Evolutionary conservation across 2,113 vertebrate genomes (phyloP).

Genomic region (Triplophysa dalaica): DNA sequence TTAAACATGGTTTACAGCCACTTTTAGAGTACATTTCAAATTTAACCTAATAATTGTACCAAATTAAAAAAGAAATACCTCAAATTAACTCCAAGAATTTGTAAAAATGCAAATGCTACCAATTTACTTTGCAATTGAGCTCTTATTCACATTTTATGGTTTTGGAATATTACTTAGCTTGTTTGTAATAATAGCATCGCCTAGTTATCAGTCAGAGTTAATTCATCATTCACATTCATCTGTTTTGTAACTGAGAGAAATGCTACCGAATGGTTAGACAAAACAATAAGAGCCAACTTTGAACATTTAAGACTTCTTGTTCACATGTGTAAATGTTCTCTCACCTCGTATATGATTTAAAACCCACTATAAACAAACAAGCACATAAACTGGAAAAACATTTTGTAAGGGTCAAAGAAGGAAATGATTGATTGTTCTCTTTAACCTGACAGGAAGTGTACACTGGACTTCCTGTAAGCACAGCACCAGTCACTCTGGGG

Average conservation of each 20-base stretch:
- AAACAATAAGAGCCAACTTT: slow-evolving; percentile 7
- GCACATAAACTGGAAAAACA: not conserved
- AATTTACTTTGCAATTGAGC: too few species aligned
- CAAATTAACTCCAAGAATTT: too few species aligned
- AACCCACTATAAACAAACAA: not conserved
- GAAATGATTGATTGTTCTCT: slow-evolving; percentile 65
- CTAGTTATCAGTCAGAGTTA: not conserved
- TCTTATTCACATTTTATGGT: too few species aligned
- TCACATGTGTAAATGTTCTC: slow-evolving; percentile 17
- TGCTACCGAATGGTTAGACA: not conserved
- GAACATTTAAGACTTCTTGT: not conserved
- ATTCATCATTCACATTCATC: too few species aligned
- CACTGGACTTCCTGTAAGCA: slow-evolving; percentile 66
- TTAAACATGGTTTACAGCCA: too few species aligned
- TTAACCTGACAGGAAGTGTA: slow-evolving; percentile 66
- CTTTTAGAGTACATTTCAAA: too few species aligned
- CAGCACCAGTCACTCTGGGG: slow-evolving; percentile 25
- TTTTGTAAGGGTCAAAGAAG: slow-evolving; percentile 56
- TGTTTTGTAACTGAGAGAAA: not conserved
- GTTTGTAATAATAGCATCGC: not conserved
- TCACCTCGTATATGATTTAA: slow-evolving; percentile 20
- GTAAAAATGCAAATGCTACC: too few species aligned
- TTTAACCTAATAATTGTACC: too few species aligned
- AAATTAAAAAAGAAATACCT: too few species aligned
- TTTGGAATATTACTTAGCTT: too few species aligned